A percentile compares a stretch with the other conserved stretches of the same genome.
Conservation (phyloP, 2,888 invertebrate genomes). For the Synergus umbraculus region DNA sequence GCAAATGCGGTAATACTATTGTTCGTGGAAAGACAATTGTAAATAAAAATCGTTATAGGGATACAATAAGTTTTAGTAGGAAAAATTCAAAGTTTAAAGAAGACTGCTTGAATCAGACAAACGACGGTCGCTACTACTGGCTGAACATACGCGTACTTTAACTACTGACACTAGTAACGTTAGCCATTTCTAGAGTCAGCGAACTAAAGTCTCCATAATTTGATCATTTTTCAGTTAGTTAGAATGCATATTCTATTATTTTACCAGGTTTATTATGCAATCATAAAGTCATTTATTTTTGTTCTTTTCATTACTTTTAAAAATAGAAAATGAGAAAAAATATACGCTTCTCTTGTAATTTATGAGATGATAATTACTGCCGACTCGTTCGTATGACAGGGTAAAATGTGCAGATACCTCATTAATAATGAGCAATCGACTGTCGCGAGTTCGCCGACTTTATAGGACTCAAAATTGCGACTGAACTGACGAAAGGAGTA, state of each 20-base stretch:
- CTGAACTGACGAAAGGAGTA: not conserved
- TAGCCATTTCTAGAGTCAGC: not conserved
- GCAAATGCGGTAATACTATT: not conserved
- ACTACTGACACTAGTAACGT: not conserved
- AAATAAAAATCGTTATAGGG: not conserved
- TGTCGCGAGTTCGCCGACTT: not conserved
- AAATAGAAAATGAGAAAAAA: not conserved
- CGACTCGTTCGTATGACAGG: not conserved
- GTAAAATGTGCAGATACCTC: not conserved
- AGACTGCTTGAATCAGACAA: conserved; percentile 13
- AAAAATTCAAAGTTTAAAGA: not conserved
- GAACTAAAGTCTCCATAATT: not conserved
- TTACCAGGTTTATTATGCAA: not conserved
- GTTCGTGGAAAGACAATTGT: conserved; percentile 30
- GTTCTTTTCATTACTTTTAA: not conserved
- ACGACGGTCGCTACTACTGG: not conserved
- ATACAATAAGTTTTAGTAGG: not conserved
- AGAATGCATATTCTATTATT: not conserved
- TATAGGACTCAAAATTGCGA: not conserved
- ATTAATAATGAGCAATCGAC: not conserved
- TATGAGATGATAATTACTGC: not conserved
- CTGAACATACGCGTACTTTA: conserved; percentile 1
- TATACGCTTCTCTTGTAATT: not conserved
- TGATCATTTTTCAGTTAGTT: not conserved
- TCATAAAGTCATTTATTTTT: not conserved